These are phyloP conservation scores for Merodon equestris DNA, from an alignment of 2,888 invertebrate genomes.

Conservation along the genomic window DNA sequence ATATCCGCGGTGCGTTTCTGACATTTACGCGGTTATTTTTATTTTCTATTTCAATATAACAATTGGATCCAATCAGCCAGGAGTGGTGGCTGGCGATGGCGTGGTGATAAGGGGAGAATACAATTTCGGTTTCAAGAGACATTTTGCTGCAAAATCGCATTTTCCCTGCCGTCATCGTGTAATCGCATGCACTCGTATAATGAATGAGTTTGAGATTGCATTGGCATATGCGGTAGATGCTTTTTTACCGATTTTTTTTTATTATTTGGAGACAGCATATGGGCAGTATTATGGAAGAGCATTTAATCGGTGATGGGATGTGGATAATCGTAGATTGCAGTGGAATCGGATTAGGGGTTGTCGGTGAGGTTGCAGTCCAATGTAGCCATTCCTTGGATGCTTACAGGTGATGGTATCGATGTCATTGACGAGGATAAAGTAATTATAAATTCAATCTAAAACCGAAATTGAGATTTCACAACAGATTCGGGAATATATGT, in stretches of 20 bases:
- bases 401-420: slow-evolving; percentile 41
- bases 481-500: too few species aligned
- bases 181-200: slow-evolving; percentile 55
- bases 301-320: slow-evolving; percentile 52
- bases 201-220: slow-evolving; percentile 64
- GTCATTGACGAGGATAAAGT: slow-evolving; percentile 46
- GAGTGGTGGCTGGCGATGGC: slow-evolving; percentile 13
- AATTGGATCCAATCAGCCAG: slow-evolving; percentile 61
- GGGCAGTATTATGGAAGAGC: slow-evolving; percentile 3
- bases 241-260: slow-evolving; percentile 18
- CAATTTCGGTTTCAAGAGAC: slow-evolving; percentile 1
- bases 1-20: slow-evolving; percentile 39
- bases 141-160: slow-evolving; percentile 22
- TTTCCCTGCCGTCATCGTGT: slow-evolving; percentile 33
- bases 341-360: slow-evolving; percentile 57
- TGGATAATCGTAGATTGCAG: slow-evolving; percentile 45
- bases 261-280: slow-evolving; percentile 39
- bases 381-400: slow-evolving; percentile 48
- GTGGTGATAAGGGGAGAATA: not conserved
- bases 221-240: slow-evolving; percentile 41
- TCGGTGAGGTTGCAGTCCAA: slow-evolving; percentile 28
- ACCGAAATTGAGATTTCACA: slow-evolving; percentile 22
- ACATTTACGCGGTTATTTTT: slow-evolving; percentile 60
- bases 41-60: slow-evolving; percentile 52
- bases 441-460: slow-evolving; percentile 63